Evolutionary conservation across 2,797 vertebrate genomes (phyloP), one percentile per base, ranked within the genome.

Genomic region (Rhynchotus rufescens): DNA sequence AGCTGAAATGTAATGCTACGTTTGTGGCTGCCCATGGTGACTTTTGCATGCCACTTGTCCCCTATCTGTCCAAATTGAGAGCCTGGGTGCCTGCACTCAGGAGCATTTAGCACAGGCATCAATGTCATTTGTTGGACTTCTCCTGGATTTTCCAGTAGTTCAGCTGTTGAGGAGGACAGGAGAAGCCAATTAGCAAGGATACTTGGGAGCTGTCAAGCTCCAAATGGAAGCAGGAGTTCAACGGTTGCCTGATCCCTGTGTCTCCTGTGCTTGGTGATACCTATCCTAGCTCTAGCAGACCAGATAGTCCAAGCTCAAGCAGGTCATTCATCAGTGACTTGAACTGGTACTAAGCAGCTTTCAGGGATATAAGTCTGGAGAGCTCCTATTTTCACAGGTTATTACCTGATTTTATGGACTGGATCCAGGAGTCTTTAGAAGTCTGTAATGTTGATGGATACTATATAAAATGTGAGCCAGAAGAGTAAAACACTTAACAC

Each of bases 71-170:
- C 32, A 25, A 2, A 45, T 23, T 26, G 23, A 26, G 2, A 57
- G 25, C 14, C 59, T 75, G 20, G 4, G 75, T 75, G 45, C 28
- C n/a, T 13, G 2, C 0, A 0, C 12, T 73, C n/a, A 6, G 21
- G 42, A 80, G 42, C 25, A 10, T 77, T 84, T 82, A 38, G 10
- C 22, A 21, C 25, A 62, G 47, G 54, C 26, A 23, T 68, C 23
- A 44, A 5, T 1, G 4, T 56, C 30, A 34, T 14, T 61, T 26
- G 22, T 38, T 82, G 26, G n/a, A 7, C n/a, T 10, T 10, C n/a
- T 62, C n/a, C 47, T 84, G 38, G 28, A 32, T 86, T 66, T 77
- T 25, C 12, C 12, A 1, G 19, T 42, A 54, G 14, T 32, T 51
- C 45, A 17, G 10, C n/a, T 51, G 61, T 28, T 47, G 67, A 81